Evolutionary conservation across 92 coral and sea anemone species (phyloP).

Genomic region (Hydrozoanthus gracilis): DNA sequence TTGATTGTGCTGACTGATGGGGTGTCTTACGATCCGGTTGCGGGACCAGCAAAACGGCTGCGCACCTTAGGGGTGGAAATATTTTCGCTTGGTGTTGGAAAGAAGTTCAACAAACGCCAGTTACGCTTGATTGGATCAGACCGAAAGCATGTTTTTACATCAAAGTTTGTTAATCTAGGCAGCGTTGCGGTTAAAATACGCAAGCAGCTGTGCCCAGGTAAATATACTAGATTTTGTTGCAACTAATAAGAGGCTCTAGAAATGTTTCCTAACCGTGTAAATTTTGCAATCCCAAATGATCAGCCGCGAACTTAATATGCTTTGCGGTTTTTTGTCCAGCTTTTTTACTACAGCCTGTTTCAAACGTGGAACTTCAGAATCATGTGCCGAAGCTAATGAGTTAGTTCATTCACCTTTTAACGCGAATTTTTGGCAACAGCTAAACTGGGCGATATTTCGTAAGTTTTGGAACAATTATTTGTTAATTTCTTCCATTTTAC

Average conservation of each 20-base stretch:
- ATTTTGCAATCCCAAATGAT: no score
- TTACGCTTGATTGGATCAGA: conserved; percentile 26
- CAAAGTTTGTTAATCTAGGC: conserved; percentile 44
- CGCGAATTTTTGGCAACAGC: no score
- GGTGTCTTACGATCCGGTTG: conserved; percentile 33
- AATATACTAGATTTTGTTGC: neutral
- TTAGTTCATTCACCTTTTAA: no score
- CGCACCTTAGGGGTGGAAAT: conserved; percentile 41
- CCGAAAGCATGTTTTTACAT: conserved; percentile 27
- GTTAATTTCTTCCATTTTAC: no score
- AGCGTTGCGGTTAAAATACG: conserved; percentile 32
- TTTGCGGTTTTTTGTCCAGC: no score
- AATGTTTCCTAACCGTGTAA: no score
- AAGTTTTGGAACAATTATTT: no score
- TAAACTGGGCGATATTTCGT: no score
- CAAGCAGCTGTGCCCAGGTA: conserved; percentile 43
- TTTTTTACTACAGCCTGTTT: no score
- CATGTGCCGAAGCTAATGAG: no score
- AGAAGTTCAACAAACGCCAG: conserved; percentile 35
- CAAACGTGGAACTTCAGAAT: no score
- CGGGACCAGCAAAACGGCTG: conserved; percentile 33
- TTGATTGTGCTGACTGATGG: conserved; percentile 43
- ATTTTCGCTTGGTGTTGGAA: conserved; percentile 30
- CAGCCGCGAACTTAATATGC: no score
- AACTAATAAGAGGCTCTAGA: neutral